Evolutionary conservation across 2,113 vertebrate genomes (phyloP), one percentile per base, ranked within the genome.

Genomic region (Gadus macrocephalus): DNA sequence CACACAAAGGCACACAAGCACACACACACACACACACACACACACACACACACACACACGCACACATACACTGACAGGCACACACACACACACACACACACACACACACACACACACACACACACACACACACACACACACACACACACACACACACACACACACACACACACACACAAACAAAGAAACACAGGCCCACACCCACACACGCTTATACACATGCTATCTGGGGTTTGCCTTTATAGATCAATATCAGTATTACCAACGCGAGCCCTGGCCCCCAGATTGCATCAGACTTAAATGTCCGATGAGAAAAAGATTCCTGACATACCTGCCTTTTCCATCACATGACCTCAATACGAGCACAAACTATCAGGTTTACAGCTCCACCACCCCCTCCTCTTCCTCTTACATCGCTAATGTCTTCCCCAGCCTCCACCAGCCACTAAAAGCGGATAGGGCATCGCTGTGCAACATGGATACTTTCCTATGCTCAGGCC

Each of bases 241-340:
- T 38, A 35, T 65, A 68, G 67, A 20, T 69, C 28, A 8, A 12
- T 35, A 67, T 71, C 28, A 58, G 49, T 55, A 19, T 70, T 56
- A 56, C 19, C 69, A 22, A 15, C 63, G 77, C 74, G 72, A 67
- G 62, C 71, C 63, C 74, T 35, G 69, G 20, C 63, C 28, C 53
- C 83, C 55, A 71, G 75, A 81, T 87, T 87, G 88, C 85, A 82
- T 86, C 81, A 79, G 78, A 27, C 80, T 78, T 72, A 80, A 85
- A 78, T 83, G 73, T 81, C 73, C 74, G 15, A 22, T 80, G 42
- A 71, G 81, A 81, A 86, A 68, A 60, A 77, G 81, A 90, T 90
- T 90, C 88, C 81, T 82, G 65, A 83, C 81, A 90, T 91, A 87
- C 75, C 87, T 89, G 87, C 84, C 86, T 72, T 91, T 86, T 83